These are phyloP conservation scores for Isoperla grammatica DNA, from an alignment of 2,888 invertebrate genomes.

Conservation along the genomic window DNA sequence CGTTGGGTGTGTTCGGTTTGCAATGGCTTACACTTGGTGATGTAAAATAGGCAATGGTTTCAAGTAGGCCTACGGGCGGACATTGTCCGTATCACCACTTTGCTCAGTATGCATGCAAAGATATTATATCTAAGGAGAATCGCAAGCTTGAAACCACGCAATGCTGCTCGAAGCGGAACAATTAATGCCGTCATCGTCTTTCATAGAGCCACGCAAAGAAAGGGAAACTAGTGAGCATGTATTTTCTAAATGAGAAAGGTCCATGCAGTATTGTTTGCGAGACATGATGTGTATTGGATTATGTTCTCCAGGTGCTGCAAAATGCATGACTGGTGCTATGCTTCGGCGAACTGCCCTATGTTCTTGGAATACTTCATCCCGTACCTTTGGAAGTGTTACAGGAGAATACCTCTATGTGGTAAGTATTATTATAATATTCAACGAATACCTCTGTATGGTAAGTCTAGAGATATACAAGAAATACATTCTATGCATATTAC, in stretches of 20 bases:
- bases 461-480: not conserved
- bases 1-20: too few relatives aligned
- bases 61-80: too few relatives aligned
- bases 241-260: not conserved
- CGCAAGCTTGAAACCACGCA: too few relatives aligned
- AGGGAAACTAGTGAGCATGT: not conserved
- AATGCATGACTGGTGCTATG: slow-evolving; percentile 82
- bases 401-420: slow-evolving; percentile 67
- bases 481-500: not conserved
- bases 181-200: too few relatives aligned
- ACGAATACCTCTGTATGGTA: not conserved
- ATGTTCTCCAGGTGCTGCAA: slow-evolving; percentile 64
- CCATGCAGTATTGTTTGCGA: not conserved
- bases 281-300: not conserved
- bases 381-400: slow-evolving; percentile 82
- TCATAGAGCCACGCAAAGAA: too few relatives aligned
- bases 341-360: slow-evolving; percentile 68
- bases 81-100: too few relatives aligned
- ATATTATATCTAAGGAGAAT: too few relatives aligned
- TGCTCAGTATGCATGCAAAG: too few relatives aligned
- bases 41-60: too few relatives aligned
- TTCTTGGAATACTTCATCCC: slow-evolving; percentile 80
- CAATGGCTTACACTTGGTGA: too few relatives aligned
- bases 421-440: slow-evolving; percentile 34
- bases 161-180: too few relatives aligned